These are phyloP conservation scores for Resseliella maxima DNA, from an alignment of 2,888 invertebrate species.

Conservation along the genomic window DNA sequence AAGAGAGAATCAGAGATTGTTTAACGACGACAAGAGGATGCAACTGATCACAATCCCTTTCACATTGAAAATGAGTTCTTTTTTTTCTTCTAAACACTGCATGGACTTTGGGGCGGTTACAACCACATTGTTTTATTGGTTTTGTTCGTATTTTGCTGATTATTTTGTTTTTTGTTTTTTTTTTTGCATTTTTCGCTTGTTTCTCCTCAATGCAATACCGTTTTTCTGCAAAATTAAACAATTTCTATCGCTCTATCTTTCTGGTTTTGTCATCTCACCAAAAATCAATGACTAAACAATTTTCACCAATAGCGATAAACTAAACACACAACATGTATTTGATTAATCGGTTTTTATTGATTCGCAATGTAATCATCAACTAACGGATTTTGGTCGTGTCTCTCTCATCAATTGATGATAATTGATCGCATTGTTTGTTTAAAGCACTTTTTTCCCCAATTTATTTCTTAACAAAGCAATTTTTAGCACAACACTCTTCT, in stretches of 20 bases:
- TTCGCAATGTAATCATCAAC: neutral
- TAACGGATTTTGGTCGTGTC: slow-evolving; percentile 11
- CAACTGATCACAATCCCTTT: neutral
- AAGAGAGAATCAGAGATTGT: too few species aligned
- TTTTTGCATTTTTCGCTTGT: neutral
- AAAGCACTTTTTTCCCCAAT: neutral
- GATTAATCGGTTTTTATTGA: slow-evolving; percentile 44
- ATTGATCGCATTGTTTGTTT: slow-evolving; percentile 35
- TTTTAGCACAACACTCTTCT: neutral
- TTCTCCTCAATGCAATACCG: neutral
- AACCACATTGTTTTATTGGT: slow-evolving; percentile 12
- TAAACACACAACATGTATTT: neutral
- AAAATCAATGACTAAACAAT: neutral
- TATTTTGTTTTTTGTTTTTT: slow-evolving; percentile 26
- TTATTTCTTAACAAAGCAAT: slow-evolving; percentile 20
- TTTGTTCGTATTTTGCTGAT: neutral
- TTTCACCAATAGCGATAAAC: neutral
- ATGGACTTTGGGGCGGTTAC: slow-evolving; percentile 44
- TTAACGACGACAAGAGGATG: slow-evolving; percentile 29
- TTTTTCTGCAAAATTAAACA: slow-evolving; percentile 30
- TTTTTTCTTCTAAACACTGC: neutral
- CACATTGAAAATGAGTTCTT: neutral
- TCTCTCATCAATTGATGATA: neutral
- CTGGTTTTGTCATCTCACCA: neutral
- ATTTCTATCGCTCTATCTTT: neutral